Base-by-base conservation (phyloP, 2,797 vertebrate genomes). In the Arnoldichthys spilopterus region DNA sequence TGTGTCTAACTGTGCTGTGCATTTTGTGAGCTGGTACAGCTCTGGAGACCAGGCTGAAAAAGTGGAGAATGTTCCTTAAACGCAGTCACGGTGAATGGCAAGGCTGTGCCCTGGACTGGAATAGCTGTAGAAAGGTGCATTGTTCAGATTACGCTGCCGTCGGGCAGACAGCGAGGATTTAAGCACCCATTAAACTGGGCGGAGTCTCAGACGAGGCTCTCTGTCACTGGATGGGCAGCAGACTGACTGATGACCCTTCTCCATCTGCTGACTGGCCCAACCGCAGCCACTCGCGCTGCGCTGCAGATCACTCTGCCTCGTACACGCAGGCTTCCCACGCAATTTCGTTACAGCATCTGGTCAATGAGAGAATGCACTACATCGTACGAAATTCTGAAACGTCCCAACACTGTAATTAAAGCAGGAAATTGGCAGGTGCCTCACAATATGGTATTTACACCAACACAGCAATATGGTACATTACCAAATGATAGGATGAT, bases 101-200 rank as follows among this genome's bases (percentile, higher is more conserved):
- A 68, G 64, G 45, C 2, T 18, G 2, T 8, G 64, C 5, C 68
- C 63, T 34, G 47, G 64, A 51, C 72, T 59, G 64, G 37, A 11
- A 16, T 47, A 47, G 63, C 28, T 30, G 47, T 59, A 58, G n/a
- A 71, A 70, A 32, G 20, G 73, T 53, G 30, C 47, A 2, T 20
- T 32, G 62, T 64, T 37, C 30, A 20, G 18, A 40, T 34, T 11
- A 28, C 13, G 22, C 66, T 32, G 37, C 54, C 37, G 68, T 43
- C 59, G 72, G 47, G 47, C 47, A 53, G 18, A 69, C 66, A 69
- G 26, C 13, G 18, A 49, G 37, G 53, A 40, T 64, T 74, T 74
- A 70, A 62, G 64, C 47, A 56, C 63, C 66, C 69, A 74, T 71
- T 67, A 74, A 32, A 66, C 58, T 72, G 79, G 79, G 66, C 77